phyloP scores from a whole-genome alignment of 2,888 invertebrate genomes.

The Stegana nigrithorax region DNA sequence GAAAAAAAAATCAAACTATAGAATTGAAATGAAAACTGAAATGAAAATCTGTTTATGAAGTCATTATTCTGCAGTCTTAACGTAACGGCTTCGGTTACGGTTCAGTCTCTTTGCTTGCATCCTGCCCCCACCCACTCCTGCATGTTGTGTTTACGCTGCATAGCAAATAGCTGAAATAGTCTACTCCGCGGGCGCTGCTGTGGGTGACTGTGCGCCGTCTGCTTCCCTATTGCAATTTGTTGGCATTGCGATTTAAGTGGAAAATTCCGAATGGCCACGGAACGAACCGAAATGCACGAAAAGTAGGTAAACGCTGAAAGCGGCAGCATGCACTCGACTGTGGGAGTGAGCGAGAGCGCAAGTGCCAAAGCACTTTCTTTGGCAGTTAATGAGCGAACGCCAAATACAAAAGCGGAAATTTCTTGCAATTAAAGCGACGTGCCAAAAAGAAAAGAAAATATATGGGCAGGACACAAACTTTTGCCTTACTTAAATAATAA shows the following conservation, averaged over 20 bases:
- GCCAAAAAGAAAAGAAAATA: no score
- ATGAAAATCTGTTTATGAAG: slow-evolving; percentile 60
- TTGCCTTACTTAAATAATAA: no score
- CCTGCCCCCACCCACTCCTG: not conserved
- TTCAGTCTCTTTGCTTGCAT: not conserved
- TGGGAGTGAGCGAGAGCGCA: slow-evolving; percentile 24
- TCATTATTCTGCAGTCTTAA: slow-evolving; percentile 38
- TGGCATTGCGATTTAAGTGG: slow-evolving; percentile 53
- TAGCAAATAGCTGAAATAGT: not conserved
- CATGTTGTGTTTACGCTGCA: slow-evolving; percentile 15
- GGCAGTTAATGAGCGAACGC: not conserved
- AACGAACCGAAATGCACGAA: slow-evolving; percentile 14
- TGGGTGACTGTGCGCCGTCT: no score
- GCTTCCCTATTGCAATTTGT: slow-evolving; percentile 23
- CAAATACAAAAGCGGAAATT: slow-evolving; percentile 7
- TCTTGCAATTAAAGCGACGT: slow-evolving; percentile 7
- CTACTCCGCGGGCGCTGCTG: slow-evolving; percentile 12
- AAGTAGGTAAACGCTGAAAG: not conserved
- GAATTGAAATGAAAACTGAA: slow-evolving; percentile 38
- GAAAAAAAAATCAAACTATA: not conserved
- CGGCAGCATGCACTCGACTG: not conserved
- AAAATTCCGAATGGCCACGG: slow-evolving; percentile 47
- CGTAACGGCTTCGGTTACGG: not conserved
- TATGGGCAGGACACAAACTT: no score
- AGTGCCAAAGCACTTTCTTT: slow-evolving; percentile 8